These are phyloP conservation scores for Glyphotaelius pellucidus DNA, from an alignment of 2,888 invertebrate genomes.

Conservation along the genomic window DNA sequence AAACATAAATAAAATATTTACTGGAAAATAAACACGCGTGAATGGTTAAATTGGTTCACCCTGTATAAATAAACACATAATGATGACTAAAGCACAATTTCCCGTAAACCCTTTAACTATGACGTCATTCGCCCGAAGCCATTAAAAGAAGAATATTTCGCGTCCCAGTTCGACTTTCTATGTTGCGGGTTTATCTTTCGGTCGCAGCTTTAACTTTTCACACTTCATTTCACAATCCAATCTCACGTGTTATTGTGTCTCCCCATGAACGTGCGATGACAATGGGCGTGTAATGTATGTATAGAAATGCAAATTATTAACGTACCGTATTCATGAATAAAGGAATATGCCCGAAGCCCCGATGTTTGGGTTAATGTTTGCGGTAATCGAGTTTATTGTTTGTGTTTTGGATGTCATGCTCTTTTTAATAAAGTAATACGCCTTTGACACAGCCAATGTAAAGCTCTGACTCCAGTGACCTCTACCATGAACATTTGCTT, in stretches of 20 bases:
- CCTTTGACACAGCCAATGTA: neutral
- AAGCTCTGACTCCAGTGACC: no score
- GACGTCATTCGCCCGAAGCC: neutral
- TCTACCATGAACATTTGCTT: no score
- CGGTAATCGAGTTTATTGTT: neutral
- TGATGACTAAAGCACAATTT: neutral
- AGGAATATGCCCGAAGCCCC: neutral
- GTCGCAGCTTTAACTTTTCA: constrained; percentile 59
- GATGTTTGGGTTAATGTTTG: neutral
- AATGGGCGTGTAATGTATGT: constrained; percentile 43
- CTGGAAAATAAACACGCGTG: neutral
- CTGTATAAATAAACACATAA: neutral
- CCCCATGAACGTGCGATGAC: constrained; percentile 55
- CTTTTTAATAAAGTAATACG: neutral
- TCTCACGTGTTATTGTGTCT: constrained; percentile 58
- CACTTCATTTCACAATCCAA: constrained; percentile 65
- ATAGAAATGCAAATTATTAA: constrained; percentile 41
- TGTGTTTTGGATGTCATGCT: neutral
- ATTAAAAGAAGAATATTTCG: constrained; percentile 12
- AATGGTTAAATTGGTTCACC: neutral
- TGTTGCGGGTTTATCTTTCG: constrained; percentile 54
- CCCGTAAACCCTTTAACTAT: neutral
- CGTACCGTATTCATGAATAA: constrained; percentile 31
- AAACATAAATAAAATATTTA: neutral
- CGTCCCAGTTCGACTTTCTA: neutral